Conservation (phyloP, 2,888 invertebrate genomes). For the Agrochola lychnidis region DNA sequence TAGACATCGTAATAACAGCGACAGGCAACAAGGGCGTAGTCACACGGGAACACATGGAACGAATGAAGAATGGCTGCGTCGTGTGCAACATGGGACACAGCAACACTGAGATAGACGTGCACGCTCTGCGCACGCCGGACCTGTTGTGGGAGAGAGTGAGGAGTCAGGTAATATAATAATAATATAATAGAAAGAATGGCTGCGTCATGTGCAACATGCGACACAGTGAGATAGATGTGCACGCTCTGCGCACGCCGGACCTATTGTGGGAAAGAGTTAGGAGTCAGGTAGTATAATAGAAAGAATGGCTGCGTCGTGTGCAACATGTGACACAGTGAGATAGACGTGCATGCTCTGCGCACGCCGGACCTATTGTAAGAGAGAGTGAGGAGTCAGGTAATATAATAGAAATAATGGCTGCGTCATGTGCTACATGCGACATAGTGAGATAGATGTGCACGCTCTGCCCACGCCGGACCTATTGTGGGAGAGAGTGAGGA, state of each 20-base stretch:
- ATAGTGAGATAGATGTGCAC: background rate
- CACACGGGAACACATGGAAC: constrained; percentile 98
- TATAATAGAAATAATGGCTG: too few relatives aligned
- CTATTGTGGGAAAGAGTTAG: constrained; percentile 17
- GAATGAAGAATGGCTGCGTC: constrained; percentile 98
- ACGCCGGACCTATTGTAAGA: too few relatives aligned
- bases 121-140: constrained; percentile 97
- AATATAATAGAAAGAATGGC: background rate
- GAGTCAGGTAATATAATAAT: constrained; percentile 91
- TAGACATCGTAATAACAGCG: constrained; percentile 99
- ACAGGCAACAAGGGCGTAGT: constrained; percentile 99
- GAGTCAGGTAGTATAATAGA: constrained; percentile 6
- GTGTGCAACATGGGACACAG: constrained; percentile 99
- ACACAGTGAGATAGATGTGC: background rate
- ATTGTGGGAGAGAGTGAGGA: background rate
- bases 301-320: background rate
- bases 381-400: too few relatives aligned
- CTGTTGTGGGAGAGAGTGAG: constrained; percentile 99
- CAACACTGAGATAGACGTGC: constrained; percentile 97
- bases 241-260: constrained; percentile 9
- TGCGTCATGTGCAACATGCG: background rate
- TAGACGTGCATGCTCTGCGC: too few relatives aligned
- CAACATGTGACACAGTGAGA: background rate
- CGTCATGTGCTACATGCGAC: too few relatives aligned
- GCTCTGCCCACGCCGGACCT: background rate